Evolutionary conservation across 2,113 vertebrate genomes (phyloP), one percentile per base, ranked within the genome.

Genomic region (Chaetura pelagica): DNA sequence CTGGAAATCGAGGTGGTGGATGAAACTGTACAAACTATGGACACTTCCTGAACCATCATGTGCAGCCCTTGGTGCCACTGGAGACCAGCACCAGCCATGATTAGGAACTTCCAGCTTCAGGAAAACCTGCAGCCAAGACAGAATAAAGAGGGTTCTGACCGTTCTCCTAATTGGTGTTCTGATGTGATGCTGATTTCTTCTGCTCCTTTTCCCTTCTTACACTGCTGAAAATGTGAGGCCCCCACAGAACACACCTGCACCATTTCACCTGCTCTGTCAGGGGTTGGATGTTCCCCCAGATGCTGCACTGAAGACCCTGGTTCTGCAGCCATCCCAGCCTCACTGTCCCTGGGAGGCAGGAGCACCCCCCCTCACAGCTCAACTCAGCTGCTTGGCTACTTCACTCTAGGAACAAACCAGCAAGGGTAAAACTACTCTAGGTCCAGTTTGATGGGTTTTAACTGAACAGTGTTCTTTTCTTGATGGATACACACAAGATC

Each of bases 11-110:
- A 98, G 91, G 97, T 98, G 90, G 68, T 98, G 81, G 98, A 98
- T 42, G 98, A 99, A 58, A 97, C 93, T 0, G 97, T 98, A 7
- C 98, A 98, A 27, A 98, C 98, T 6, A 98, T 98, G 98, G 98
- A 98, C 92, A 98, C 98, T 0, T 99, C 98, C 57, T 98, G 97
- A 98, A 21, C 11, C 12, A 1, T 3, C 9, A 0, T 1, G 4
- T 2, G 9, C 21, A 22, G 64, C 71, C n/a, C 58, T 14, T 48
- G 4, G 6, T 13, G 15, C 3, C 15, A 0, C 46, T 2, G 5
- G n/a, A 46, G 18, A 2, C 18, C 59, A 16, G 55, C 9, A 1
- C 10, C 3, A 3, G 27, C 10, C 11, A 19, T 4, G 11, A 5
- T 24, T 2, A 61, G 80, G 51, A 40, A 13, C 75, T 27, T 67